These are phyloP conservation scores for Trachymyrmex cornetzi DNA, from an alignment of 1,140 invertebrate genomes.

Conservation along the genomic window DNA sequence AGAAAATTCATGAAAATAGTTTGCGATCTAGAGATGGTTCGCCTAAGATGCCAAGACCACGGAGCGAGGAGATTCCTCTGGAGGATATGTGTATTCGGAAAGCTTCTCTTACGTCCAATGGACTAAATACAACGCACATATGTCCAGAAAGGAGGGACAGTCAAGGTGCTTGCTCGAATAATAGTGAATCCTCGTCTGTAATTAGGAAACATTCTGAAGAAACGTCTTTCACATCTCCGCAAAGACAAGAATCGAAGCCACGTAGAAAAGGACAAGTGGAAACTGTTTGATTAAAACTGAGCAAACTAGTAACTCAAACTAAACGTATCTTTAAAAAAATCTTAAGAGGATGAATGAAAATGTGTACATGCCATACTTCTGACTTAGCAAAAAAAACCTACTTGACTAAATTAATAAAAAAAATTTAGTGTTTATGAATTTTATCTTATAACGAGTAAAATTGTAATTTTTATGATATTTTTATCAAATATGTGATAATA, in stretches of 20 bases:
- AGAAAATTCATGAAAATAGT: slow-evolving; percentile 78
- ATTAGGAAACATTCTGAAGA: slow-evolving; percentile 88
- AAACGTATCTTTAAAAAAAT: slow-evolving; percentile 25
- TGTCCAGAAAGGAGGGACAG: slow-evolving; percentile 69
- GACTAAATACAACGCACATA: slow-evolving; percentile 65
- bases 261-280: slow-evolving; percentile 89
- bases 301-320: not conserved
- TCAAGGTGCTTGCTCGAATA: slow-evolving; percentile 76
- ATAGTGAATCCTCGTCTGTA: slow-evolving; percentile 64
- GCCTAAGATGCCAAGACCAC: slow-evolving; percentile 90
- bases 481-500: slow-evolving; percentile 18
- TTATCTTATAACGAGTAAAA: slow-evolving; percentile 43
- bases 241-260: slow-evolving; percentile 82
- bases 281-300: slow-evolving; percentile 88
- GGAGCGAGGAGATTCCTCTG: slow-evolving; percentile 94
- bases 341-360: slow-evolving; percentile 12
- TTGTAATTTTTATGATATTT: slow-evolving; percentile 40
- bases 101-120: slow-evolving; percentile 79
- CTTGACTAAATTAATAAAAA: slow-evolving; percentile 44
- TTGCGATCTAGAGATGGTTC: slow-evolving; percentile 90
- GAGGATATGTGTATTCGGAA: slow-evolving; percentile 90
- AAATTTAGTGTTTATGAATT: slow-evolving; percentile 37
- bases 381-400: slow-evolving; percentile 18
- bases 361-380: slow-evolving; percentile 37
- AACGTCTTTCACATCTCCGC: slow-evolving; percentile 90